Base-by-base conservation (phyloP, 1,140 invertebrate genomes). In the Diorhabda sublineata region DNA sequence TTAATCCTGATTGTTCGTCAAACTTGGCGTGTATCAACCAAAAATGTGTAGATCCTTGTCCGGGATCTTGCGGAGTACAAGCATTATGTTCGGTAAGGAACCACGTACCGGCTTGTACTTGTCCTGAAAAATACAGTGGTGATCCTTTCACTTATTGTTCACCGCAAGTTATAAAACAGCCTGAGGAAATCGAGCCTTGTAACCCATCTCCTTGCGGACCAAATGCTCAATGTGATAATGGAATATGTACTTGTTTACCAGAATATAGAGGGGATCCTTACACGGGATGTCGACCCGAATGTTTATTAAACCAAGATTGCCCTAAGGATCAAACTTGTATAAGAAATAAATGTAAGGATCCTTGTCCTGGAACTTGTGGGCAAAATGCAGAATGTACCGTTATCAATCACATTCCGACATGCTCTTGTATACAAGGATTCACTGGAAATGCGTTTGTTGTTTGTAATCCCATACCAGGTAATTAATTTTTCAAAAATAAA, bases 91-190 rank as follows among this genome's bases (percentile, higher is more conserved):
- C 80, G 65, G 89, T 91, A 47, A 84, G 89, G 11, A 90, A 90
- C 75, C 90, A 92, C 77, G 84, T 85, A 47, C 87, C 90, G 3
- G 82, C 87, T 64, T 92, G 91, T 79, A 85, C 84, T 60, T 92
- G 91, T 75, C 83, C 86, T 42, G 78, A 82, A 62, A 89, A 87
- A 42, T 92, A 87, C 74, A 88, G 85, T 3, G 91, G 91, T 9
- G 90, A 92, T 83, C 90, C 91, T 3, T 91, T 91, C 78, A 85
- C 84, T 58, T 86, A 85, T 71, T 92, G 90, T 76, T 85, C 83
- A 75, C 73, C 81, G 47, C 85, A 85, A 81, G 83, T 83, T 66
- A 42, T 45, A 66, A 60, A 74, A 58, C 79, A 81, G 71, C 76
- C 78, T 66, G 73, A 75, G 68, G 76, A 75, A 5, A 65, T 78